Conservation (phyloP, 2,888 invertebrate genomes). For the Galerucella nymphaeae region DNA sequence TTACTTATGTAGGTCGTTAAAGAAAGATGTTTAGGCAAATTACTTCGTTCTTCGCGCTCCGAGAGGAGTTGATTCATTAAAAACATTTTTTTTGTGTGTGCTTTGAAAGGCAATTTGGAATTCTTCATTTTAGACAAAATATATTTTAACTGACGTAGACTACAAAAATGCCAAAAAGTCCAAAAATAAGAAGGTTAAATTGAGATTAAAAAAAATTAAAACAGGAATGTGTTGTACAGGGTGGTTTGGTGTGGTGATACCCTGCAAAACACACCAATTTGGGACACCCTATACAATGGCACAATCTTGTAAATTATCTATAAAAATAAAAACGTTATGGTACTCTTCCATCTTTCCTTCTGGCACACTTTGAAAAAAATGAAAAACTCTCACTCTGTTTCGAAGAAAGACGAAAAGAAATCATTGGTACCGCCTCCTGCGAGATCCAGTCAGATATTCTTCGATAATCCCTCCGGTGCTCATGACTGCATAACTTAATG, state of each 20-base stretch:
- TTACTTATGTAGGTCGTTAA: conserved; percentile 35
- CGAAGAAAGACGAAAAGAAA: conserved; percentile 13
- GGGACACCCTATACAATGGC: too few relatives aligned
- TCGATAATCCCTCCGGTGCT: conserved; percentile 37
- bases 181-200: too few relatives aligned
- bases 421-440: conserved; percentile 13
- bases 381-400: not conserved
- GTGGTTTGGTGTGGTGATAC: too few relatives aligned
- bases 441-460: conserved; percentile 19
- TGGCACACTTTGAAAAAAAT: conserved; percentile 7
- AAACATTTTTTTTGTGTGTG: not conserved
- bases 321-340: not conserved
- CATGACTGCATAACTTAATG: conserved; percentile 44
- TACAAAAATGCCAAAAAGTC: too few relatives aligned
- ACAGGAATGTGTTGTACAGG: not conserved
- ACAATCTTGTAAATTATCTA: not conserved
- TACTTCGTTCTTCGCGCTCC: conserved; percentile 6
- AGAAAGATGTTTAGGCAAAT: conserved; percentile 45
- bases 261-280: too few relatives aligned
- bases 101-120: too few relatives aligned
- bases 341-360: conserved; percentile 1
- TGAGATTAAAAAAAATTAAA: not conserved
- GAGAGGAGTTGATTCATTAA: conserved; percentile 3
- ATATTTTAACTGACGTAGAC: too few relatives aligned
- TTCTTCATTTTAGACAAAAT: too few relatives aligned